Evolutionary conservation across 1,140 invertebrate genomes (phyloP).

Genomic region (Scaptomyza hsui): DNA sequence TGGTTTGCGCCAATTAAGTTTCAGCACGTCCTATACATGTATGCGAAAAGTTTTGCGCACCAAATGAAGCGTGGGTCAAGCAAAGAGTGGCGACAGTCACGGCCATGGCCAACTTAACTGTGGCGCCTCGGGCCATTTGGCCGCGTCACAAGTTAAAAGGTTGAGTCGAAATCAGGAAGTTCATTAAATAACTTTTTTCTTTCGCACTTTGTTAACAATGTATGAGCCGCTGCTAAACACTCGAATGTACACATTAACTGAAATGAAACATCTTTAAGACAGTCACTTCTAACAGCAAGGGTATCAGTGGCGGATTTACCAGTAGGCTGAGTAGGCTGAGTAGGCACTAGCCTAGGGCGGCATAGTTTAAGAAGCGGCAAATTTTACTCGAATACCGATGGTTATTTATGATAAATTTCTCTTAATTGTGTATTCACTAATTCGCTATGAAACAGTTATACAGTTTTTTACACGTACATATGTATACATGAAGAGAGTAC

Average conservation of each 20-base stretch:
- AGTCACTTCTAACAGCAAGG: not conserved
- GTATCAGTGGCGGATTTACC: too few relatives aligned
- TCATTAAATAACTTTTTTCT: conserved; percentile 63
- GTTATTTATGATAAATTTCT: too few relatives aligned
- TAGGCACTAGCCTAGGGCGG: too few relatives aligned
- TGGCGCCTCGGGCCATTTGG: conserved; percentile 7
- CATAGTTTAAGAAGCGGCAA: too few relatives aligned
- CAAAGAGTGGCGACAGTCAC: conserved; percentile 12
- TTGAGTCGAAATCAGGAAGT: conserved; percentile 70
- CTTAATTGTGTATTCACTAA: too few relatives aligned
- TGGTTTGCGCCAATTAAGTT: conserved; percentile 67
- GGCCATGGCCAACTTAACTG: conserved; percentile 41
- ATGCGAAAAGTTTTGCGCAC: conserved; percentile 53
- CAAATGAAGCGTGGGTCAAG: conserved; percentile 68
- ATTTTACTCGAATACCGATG: too few relatives aligned
- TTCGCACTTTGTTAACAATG: conserved; percentile 48
- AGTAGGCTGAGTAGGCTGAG: too few relatives aligned
- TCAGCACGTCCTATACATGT: conserved; percentile 66
- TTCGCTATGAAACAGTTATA: too few relatives aligned
- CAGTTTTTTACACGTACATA: too few relatives aligned
- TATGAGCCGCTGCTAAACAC: conserved; percentile 44
- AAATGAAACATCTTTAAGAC: conserved; percentile 31
- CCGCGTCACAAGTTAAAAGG: conserved; percentile 45
- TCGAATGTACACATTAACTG: conserved; percentile 15
- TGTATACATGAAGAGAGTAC: too few relatives aligned